Conservation (phyloP, 2,113 vertebrate species). For the Falcunculus frontatus region DNA sequence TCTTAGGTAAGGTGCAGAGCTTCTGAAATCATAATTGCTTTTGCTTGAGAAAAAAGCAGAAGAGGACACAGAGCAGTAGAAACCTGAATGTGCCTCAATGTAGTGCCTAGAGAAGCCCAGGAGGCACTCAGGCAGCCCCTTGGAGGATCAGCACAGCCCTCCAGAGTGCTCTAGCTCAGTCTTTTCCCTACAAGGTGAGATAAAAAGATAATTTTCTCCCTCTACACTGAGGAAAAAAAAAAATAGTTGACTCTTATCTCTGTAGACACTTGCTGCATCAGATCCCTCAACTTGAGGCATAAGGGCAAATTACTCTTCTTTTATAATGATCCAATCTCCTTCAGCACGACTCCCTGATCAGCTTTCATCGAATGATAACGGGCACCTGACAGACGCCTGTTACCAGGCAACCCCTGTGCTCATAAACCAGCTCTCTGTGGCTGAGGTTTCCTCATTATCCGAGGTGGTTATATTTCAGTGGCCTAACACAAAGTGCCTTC, state of each 20-base stretch:
- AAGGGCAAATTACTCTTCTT: slow-evolving; percentile 7
- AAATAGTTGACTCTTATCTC: background rate
- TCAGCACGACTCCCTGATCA: background rate
- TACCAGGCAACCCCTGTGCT: background rate
- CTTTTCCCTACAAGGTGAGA: background rate
- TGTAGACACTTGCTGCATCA: background rate
- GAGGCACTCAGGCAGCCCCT: background rate
- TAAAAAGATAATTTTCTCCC: background rate
- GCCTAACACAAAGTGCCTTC: background rate
- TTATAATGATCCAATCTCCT: background rate
- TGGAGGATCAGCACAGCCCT: background rate
- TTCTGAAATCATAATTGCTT: background rate
- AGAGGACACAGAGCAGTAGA: background rate
- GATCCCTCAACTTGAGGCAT: background rate
- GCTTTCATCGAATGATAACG: background rate
- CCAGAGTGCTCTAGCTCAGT: background rate
- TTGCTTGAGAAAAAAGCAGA: background rate
- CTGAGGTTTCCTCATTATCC: background rate
- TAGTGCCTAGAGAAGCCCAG: background rate
- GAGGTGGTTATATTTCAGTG: background rate
- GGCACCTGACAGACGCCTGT: slow-evolving; percentile 2
- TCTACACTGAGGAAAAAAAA: background rate
- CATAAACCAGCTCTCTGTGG: background rate
- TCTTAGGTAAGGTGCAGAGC: background rate
- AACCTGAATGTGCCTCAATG: background rate